Evolutionary conservation across 2,888 invertebrate genomes (phyloP).

Genomic region (Deilephila elpenor): DNA sequence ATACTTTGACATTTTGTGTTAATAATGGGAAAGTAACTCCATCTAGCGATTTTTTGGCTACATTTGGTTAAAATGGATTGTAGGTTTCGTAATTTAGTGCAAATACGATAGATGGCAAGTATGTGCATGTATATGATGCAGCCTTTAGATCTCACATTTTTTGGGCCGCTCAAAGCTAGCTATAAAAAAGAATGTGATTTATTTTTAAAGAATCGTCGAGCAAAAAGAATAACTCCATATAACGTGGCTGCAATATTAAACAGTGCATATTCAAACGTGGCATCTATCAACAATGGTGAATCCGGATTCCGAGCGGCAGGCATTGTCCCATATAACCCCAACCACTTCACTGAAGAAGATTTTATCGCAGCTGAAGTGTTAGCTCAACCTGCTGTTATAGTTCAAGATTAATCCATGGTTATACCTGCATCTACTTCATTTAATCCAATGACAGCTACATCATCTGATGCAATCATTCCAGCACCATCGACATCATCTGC

Average conservation of each 20-base stretch:
- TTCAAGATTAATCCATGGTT: conserved; percentile 35
- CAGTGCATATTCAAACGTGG: conserved; percentile 37
- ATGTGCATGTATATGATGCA: conserved; percentile 46
- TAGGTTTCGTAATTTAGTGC: too few relatives aligned
- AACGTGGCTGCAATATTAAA: conserved; percentile 36
- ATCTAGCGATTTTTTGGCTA: too few relatives aligned
- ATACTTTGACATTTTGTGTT: too few relatives aligned
- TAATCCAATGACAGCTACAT: conserved; percentile 17
- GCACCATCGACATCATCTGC: conserved; percentile 31
- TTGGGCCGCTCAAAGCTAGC: conserved; percentile 40
- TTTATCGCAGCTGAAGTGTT: conserved; percentile 36
- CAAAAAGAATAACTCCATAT: conserved; percentile 35
- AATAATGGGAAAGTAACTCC: too few relatives aligned
- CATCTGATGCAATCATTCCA: conserved; percentile 29
- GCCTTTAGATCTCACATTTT: conserved; percentile 46
- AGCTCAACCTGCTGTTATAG: conserved; percentile 36
- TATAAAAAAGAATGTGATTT: conserved; percentile 50
- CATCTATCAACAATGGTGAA: conserved; percentile 40
- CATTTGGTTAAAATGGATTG: too few relatives aligned
- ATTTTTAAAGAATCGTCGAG: conserved; percentile 41
- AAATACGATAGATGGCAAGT: too few relatives aligned
- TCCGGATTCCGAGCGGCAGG: conserved; percentile 39
- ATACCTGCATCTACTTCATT: conserved; percentile 26
- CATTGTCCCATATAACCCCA: conserved; percentile 37
- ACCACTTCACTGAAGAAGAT: conserved; percentile 39